phyloP scores from a whole-genome alignment of 2,888 invertebrate genomes.

The Ectobius pallidus region DNA sequence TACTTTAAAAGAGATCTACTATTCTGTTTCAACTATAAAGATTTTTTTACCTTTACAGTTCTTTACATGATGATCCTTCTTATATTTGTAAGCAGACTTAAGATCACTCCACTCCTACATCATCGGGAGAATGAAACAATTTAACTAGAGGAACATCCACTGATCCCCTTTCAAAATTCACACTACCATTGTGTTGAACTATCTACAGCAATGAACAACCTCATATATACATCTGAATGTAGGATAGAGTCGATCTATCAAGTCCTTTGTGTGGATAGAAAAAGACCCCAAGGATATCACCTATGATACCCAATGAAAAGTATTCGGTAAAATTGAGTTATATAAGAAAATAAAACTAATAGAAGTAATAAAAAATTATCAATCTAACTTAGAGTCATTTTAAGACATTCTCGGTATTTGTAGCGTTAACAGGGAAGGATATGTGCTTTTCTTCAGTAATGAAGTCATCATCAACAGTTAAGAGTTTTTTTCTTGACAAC shows the following conservation, averaged over 20 bases:
- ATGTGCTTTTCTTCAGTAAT: conserved; percentile 22
- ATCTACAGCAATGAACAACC: conserved; percentile 16
- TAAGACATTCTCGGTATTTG: conserved; percentile 5
- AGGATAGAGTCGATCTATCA: conserved; percentile 10
- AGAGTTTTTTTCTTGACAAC: no score
- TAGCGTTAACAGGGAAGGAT: conserved; percentile 16
- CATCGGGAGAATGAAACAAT: background rate
- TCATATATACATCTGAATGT: conserved; percentile 17
- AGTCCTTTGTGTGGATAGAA: conserved; percentile 27
- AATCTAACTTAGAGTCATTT: conserved; percentile 15
- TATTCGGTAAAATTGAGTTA: conserved; percentile 28
- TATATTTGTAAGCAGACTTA: no score
- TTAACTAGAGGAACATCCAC: background rate
- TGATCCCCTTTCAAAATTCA: conserved; percentile 8
- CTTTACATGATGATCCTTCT: no score
- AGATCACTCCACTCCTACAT: background rate
- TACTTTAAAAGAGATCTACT: no score
- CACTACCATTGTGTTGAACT: conserved; percentile 3
- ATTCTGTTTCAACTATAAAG: no score
- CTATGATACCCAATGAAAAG: conserved; percentile 14
- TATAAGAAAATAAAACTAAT: conserved; percentile 31
- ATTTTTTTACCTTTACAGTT: no score
- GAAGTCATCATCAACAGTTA: background rate
- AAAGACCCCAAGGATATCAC: background rate
- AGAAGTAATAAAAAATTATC: conserved; percentile 23